phyloP scores from a whole-genome alignment of 2,113 vertebrate species.

The Triplophysa dalaica region DNA sequence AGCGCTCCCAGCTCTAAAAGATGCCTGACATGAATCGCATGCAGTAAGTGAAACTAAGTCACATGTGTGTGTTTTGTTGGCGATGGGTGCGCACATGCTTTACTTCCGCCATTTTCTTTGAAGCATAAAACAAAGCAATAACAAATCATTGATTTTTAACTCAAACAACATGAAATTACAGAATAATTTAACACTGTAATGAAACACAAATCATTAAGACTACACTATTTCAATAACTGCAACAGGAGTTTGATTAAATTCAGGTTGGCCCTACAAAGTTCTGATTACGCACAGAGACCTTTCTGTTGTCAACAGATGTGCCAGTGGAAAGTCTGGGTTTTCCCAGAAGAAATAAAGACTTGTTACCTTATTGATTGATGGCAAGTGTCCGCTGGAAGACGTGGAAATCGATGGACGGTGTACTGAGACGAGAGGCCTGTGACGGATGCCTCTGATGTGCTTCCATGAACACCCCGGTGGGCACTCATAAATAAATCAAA shows the following conservation, averaged over 20 bases:
- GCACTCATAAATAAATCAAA: conserved; percentile 68
- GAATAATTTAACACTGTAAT: neutral
- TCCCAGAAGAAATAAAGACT: conserved; percentile 76
- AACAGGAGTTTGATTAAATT: neutral
- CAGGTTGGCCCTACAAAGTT: neutral
- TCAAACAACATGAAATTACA: neutral
- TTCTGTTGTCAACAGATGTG: conserved; percentile 38
- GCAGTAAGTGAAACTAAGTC: too few species aligned
- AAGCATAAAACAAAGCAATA: neutral
- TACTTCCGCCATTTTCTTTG: too few species aligned
- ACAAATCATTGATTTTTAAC: neutral
- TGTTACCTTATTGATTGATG: conserved; percentile 78
- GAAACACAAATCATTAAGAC: conserved; percentile 8
- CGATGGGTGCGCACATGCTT: too few species aligned
- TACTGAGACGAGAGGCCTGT: conserved; percentile 60
- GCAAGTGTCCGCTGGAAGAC: conserved; percentile 64
- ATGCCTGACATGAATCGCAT: too few species aligned
- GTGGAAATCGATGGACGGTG: conserved; percentile 70
- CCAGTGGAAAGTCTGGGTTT: conserved; percentile 59
- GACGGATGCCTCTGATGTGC: conserved; percentile 64
- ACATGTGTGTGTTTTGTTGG: too few species aligned
- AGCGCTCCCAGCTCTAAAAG: too few species aligned
- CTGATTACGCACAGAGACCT: neutral
- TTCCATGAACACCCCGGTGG: conserved; percentile 63
- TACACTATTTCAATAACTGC: neutral